phyloP scores from a whole-genome alignment of 2,888 invertebrate species.

The Eupsilia transversa region DNA sequence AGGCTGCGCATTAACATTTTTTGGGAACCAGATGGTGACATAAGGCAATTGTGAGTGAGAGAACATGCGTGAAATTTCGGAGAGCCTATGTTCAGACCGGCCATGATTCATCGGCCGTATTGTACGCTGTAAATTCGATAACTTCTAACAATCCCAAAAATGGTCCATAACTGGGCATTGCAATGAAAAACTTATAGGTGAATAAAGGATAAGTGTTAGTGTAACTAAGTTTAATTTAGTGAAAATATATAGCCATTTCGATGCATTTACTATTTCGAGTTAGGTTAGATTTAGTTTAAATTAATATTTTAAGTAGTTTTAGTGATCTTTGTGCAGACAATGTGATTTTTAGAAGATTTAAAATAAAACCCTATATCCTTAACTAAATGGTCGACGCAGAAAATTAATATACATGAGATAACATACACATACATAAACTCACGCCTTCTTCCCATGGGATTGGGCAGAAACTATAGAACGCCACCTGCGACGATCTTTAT shows the following conservation, averaged over 20 bases:
- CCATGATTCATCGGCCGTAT: background rate
- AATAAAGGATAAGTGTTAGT: constrained; percentile 23
- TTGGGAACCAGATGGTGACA: background rate
- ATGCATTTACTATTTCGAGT: constrained; percentile 76
- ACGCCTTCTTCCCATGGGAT: no score
- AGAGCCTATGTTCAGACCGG: background rate
- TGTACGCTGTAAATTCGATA: background rate
- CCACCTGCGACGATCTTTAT: no score
- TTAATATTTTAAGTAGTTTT: constrained; percentile 47
- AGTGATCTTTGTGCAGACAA: constrained; percentile 53
- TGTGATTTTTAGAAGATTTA: constrained; percentile 32
- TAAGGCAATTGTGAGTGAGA: background rate
- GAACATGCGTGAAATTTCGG: background rate
- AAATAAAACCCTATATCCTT: background rate
- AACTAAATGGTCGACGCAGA: background rate
- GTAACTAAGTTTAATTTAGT: constrained; percentile 34
- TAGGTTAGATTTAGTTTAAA: constrained; percentile 35
- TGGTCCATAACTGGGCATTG: constrained; percentile 32
- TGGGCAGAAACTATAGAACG: no score
- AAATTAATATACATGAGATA: no score
- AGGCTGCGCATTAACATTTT: background rate
- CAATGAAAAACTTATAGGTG: constrained; percentile 43
- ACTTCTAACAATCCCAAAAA: constrained; percentile 12
- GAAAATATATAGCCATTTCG: constrained; percentile 73
- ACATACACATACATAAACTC: background rate